Conservation (phyloP, 2,888 invertebrate genomes). For the Nemurella pictetii region DNA sequence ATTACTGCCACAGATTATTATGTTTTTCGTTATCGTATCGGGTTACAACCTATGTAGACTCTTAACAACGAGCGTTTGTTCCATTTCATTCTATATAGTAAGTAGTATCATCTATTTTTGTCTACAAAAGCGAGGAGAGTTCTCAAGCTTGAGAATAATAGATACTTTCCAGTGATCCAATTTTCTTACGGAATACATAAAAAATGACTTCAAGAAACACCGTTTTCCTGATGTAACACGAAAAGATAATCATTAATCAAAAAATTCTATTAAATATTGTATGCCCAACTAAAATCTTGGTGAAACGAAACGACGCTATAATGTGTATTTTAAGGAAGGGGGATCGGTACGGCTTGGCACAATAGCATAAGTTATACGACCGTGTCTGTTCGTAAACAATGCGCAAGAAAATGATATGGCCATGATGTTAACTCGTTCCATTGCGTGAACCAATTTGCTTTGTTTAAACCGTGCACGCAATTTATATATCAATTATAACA, state of each 20-base stretch:
- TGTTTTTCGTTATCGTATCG: too few species aligned
- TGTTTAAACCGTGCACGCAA: constrained; percentile 7
- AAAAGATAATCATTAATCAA: background rate
- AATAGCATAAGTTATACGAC: background rate
- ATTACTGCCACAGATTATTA: too few species aligned
- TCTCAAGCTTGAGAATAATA: background rate
- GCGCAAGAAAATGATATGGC: too few species aligned
- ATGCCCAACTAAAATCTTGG: too few species aligned
- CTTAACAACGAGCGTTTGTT: too few species aligned
- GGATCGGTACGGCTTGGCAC: background rate
- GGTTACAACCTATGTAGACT: too few species aligned
- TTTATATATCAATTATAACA: constrained; percentile 26
- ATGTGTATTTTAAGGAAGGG: background rate
- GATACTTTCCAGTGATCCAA: background rate
- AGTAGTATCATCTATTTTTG: background rate
- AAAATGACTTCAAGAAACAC: background rate
- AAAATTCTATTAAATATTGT: background rate
- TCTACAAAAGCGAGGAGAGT: background rate
- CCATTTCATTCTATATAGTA: background rate
- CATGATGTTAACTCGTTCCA: background rate
- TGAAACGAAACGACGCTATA: background rate
- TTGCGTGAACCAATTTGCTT: background rate
- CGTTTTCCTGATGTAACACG: background rate
- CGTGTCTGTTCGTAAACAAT: background rate
- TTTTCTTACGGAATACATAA: background rate